A percentile compares a stretch with the other conserved stretches of the same genome.
Conservation (phyloP, 2,797 vertebrate genomes). For the Pangasius macronema region DNA sequence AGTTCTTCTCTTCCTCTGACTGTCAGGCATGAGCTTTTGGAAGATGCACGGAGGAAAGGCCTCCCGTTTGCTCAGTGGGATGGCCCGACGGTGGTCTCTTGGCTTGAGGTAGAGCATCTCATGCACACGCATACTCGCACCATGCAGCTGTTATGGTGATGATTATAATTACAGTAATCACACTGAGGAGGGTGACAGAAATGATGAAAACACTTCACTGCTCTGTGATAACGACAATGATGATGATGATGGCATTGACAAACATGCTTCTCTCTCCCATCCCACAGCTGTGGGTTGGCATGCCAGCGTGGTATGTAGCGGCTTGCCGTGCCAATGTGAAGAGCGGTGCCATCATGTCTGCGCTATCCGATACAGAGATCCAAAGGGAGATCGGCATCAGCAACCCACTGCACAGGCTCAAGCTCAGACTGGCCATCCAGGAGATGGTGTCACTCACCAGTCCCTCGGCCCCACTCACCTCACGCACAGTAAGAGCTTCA, state of each 20-base stretch:
- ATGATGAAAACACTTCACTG: slow-evolving; percentile 38
- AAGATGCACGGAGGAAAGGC: slow-evolving; percentile 91
- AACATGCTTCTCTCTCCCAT: slow-evolving; percentile 12
- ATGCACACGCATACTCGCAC: slow-evolving; percentile 22
- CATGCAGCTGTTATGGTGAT: slow-evolving; percentile 33
- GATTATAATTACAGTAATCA: slow-evolving; percentile 47
- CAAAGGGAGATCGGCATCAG: slow-evolving; percentile 97
- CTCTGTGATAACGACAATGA: slow-evolving; percentile 21
- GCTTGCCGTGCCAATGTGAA: slow-evolving; percentile 96
- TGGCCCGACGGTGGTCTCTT: slow-evolving; percentile 93
- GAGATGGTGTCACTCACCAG: slow-evolving; percentile 98
- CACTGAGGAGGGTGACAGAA: slow-evolving; percentile 17
- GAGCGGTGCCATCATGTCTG: slow-evolving; percentile 96
- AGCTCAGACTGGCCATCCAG: slow-evolving; percentile 92
- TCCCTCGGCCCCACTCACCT: slow-evolving; percentile 92
- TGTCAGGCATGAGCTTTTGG: slow-evolving; percentile 89
- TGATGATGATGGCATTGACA: slow-evolving; percentile 16
- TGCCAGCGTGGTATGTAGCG: slow-evolving; percentile 97
- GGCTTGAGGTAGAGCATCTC: slow-evolving; percentile 85
- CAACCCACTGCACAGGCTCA: slow-evolving; percentile 92
- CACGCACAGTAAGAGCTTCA: slow-evolving; percentile 81
- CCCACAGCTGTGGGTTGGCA: slow-evolving; percentile 93
- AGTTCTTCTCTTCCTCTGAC: slow-evolving; percentile 18
- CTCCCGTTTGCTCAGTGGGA: slow-evolving; percentile 95
- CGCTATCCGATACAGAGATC: slow-evolving; percentile 95